Evolutionary conservation across 2,888 invertebrate genomes (phyloP), one percentile per base, ranked within the genome.

Genomic region (Xanthia togata): DNA sequence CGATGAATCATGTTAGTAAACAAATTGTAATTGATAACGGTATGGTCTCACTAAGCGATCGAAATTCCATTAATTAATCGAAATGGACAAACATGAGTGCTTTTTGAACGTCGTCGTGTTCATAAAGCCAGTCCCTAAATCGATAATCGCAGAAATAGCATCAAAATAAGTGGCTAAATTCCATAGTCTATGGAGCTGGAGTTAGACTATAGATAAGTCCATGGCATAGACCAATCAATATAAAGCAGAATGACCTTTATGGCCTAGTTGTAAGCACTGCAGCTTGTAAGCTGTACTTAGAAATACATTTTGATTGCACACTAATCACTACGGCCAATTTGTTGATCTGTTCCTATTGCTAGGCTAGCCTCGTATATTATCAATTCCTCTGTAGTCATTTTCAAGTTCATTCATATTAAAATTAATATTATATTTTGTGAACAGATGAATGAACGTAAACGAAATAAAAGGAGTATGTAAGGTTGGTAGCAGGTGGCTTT

Each of bases 1-100:
- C 20, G 6, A 67, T 84, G 57, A 72, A 38, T 70, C 65, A 67
- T 81, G 67, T 67, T 73, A 23, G 81, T 73, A 67, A 83, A 84
- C 73, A 73, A 80, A 69, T 50, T 38, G 23, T 62, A 26, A 83
- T 60, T 50, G 60, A 57, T n/a, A 14, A 17, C 62, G 65, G 31
- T 57, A 26, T 31, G 41, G 50, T 73, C 31, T 63, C 26, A 57
- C 14, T 17, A 78, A 44, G 8, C 60, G 12, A 35, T 63, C 31
- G 31, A 31, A 50, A 31, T 12, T 75, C 26, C 31, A 60, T 73
- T n/a, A 53, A 23, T 41, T 31, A 31, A 14, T 44, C 41, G 55
- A 73, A 57, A 6, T 44, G 26, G 44, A 6, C 11, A 23, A 71
- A n/a, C 23, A 44, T 6, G 41, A 70, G 31, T 68, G 59, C 12